These are phyloP conservation scores for Eurystomus glaucurus DNA, from an alignment of 2,797 vertebrate genomes.

Conservation along the genomic window DNA sequence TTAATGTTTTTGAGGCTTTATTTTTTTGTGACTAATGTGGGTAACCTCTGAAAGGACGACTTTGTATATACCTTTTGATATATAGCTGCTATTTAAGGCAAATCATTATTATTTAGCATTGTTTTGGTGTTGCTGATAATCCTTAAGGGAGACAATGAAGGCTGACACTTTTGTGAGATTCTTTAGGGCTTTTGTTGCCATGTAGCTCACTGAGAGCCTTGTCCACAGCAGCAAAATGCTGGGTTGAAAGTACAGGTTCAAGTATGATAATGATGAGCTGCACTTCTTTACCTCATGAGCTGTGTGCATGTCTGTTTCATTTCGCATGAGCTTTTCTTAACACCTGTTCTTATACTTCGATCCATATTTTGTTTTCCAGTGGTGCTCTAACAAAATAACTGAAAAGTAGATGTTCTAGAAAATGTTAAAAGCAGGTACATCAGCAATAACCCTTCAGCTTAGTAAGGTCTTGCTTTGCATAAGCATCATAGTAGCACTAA, in stretches of 20 bases:
- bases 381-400: constrained; percentile 38
- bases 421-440: constrained; percentile 20
- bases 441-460: background rate
- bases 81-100: background rate
- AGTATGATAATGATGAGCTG: background rate
- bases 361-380: constrained; percentile 31
- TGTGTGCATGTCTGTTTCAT: constrained; percentile 24
- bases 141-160: background rate
- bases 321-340: constrained; percentile 50
- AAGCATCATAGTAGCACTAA: background rate
- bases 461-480: background rate
- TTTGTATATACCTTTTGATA: background rate
- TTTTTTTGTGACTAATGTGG: background rate
- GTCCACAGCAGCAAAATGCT: background rate
- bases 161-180: background rate
- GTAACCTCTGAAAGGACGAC: background rate
- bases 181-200: background rate
- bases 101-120: background rate
- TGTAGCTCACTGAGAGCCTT: background rate
- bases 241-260: background rate
- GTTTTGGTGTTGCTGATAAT: background rate
- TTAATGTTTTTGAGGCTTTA: background rate
- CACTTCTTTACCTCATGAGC: background rate
- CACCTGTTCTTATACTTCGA: background rate
- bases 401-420: constrained; percentile 20